Evolutionary conservation across 2,888 invertebrate genomes (phyloP).

Genomic region (Netelia virgata): DNA sequence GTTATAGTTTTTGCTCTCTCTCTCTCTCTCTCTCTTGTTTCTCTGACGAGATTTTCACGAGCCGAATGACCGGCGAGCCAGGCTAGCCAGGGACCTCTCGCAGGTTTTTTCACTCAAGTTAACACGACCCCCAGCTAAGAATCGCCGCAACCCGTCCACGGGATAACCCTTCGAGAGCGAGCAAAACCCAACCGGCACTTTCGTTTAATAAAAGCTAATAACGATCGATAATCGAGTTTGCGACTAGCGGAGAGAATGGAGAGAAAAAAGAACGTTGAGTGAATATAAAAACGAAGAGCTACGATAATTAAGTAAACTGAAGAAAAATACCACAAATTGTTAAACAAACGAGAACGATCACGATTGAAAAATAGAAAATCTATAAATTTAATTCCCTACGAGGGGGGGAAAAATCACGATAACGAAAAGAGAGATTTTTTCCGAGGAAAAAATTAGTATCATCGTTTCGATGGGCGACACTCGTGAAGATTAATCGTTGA

Average conservation of each 20-base stretch:
- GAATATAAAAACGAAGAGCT: background rate
- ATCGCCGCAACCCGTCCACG: constrained; percentile 54
- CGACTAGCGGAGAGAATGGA: background rate
- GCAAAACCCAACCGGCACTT: constrained; percentile 72
- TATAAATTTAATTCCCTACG: background rate
- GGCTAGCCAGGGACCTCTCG: constrained; percentile 76
- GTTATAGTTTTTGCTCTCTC: background rate
- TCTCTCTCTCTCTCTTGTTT: constrained; percentile 10
- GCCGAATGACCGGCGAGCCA: constrained; percentile 18
- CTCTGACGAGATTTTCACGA: constrained; percentile 39
- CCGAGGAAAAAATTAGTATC: background rate
- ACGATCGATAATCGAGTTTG: constrained; percentile 78
- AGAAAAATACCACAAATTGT: background rate
- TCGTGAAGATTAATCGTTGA: constrained; percentile 7
- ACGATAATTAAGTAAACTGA: background rate
- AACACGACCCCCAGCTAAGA: constrained; percentile 80
- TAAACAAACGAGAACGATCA: background rate
- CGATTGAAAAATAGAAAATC: background rate
- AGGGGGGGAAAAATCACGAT: background rate
- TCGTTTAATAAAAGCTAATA: constrained; percentile 82
- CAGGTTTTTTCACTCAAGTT: constrained; percentile 83
- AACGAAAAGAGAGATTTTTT: background rate
- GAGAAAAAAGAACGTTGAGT: background rate
- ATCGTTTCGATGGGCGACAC: background rate
- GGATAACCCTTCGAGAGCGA: constrained; percentile 51